A percentile compares a stretch with the other conserved stretches of the same genome.
These are phyloP conservation scores for Lasioglossum zephyrum DNA, from an alignment of 2,888 invertebrate genomes.

Conservation along the genomic window DNA sequence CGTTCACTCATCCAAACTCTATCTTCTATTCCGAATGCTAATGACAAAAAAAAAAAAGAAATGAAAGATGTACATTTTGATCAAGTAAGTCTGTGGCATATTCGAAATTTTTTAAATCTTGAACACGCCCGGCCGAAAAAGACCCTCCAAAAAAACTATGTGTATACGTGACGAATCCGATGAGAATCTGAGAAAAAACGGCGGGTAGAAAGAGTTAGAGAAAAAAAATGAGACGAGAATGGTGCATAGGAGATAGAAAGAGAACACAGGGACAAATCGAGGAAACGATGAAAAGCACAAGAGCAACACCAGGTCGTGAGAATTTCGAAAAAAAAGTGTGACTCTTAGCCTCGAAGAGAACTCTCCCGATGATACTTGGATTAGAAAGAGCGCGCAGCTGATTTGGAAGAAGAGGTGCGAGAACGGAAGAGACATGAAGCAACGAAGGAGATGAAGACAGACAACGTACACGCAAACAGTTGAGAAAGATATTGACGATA, in stretches of 20 bases:
- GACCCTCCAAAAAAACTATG: slow-evolving; percentile 22
- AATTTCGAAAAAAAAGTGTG: slow-evolving; percentile 19
- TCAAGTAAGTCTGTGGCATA: slow-evolving; percentile 83
- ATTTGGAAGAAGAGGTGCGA: slow-evolving; percentile 51
- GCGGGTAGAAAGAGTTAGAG: slow-evolving; percentile 13
- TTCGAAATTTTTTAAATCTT: slow-evolving; percentile 56
- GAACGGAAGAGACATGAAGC: slow-evolving; percentile 50
- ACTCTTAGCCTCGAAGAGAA: slow-evolving; percentile 27
- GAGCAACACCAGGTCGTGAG: slow-evolving; percentile 35
- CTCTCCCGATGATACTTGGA: slow-evolving; percentile 34
- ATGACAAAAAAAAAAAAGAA: slow-evolving; percentile 16
- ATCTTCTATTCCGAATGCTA: slow-evolving; percentile 69
- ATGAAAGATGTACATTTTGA: slow-evolving; percentile 82
- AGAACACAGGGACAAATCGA: slow-evolving; percentile 19
- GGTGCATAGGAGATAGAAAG: slow-evolving; percentile 24
- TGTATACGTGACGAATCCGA: slow-evolving; percentile 19
- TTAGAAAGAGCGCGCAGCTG: slow-evolving; percentile 39
- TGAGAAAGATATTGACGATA: slow-evolving; percentile 38
- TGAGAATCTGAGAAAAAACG: slow-evolving; percentile 21
- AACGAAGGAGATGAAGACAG: slow-evolving; percentile 45
- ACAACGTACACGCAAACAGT: slow-evolving; percentile 29
- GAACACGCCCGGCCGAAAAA: slow-evolving; percentile 33
- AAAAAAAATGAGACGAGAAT: slow-evolving; percentile 35
- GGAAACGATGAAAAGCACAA: slow-evolving; percentile 44
- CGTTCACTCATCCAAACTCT: slow-evolving; percentile 64